Percentiles rank a stretch among this genome's conserved stretches.
phyloP scores from a whole-genome alignment of 92 coral and sea anemone species.

The Pocillopora meandrina region DNA sequence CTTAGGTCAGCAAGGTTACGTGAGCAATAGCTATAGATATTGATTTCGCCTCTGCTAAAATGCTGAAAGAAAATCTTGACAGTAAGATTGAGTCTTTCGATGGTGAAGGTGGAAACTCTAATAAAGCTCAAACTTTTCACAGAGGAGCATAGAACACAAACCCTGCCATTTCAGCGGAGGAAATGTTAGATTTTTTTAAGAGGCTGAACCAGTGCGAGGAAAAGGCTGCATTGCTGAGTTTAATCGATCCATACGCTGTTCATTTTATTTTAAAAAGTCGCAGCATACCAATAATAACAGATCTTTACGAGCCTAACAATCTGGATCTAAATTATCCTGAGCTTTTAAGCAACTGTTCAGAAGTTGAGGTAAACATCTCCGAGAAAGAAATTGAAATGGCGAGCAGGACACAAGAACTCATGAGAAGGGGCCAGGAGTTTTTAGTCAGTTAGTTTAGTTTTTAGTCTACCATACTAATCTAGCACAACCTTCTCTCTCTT shows the following conservation, averaged over 20 bases:
- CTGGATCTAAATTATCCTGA: conserved; percentile 3
- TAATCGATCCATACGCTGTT: neutral
- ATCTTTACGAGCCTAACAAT: neutral
- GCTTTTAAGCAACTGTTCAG: no score
- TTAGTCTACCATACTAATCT: neutral
- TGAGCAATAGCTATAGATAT: no score
- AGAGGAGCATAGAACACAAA: neutral
- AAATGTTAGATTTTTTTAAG: neutral
- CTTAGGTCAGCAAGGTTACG: conserved; percentile 28
- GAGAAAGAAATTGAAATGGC: no score
- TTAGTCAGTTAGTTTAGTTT: no score
- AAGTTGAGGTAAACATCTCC: no score
- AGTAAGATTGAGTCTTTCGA: neutral
- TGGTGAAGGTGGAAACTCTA: neutral
- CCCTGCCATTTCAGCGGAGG: neutral
- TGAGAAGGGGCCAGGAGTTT: no score
- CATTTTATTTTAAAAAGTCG: neutral
- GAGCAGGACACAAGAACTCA: no score
- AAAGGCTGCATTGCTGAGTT: neutral
- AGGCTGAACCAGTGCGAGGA: conserved; percentile 3
- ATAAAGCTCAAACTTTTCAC: neutral
- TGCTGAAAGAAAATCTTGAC: conserved; percentile 16
- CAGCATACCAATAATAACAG: neutral
- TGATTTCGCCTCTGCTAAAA: no score
- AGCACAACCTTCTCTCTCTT: conserved; percentile 5